Conservation (phyloP, 2,113 vertebrate genomes). For the Sula dactylatra region DNA sequence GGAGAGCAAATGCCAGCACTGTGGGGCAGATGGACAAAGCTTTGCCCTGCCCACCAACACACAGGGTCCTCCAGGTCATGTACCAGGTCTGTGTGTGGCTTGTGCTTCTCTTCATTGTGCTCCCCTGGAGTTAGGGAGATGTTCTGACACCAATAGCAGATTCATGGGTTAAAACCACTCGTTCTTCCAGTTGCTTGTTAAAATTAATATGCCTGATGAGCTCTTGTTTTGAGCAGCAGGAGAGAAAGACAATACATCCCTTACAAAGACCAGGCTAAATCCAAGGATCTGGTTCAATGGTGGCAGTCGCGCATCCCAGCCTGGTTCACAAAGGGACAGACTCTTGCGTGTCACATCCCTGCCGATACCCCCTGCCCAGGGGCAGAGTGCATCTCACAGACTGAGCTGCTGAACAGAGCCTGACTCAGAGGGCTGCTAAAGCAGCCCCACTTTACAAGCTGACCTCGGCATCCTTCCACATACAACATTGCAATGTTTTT, state of each 20-base stretch:
- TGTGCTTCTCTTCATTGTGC: rapidly evolving
- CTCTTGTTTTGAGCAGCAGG: neutral
- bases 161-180: neutral
- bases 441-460: neutral
- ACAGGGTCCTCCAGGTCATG: neutral
- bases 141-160: neutral
- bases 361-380: neutral
- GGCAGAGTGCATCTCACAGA: neutral
- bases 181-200: neutral
- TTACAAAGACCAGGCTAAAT: neutral
- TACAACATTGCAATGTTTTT: neutral
- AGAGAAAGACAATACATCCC: neutral
- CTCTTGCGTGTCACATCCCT: rapidly evolving
- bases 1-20: neutral
- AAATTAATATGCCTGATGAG: neutral
- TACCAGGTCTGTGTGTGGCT: neutral
- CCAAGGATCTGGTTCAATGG: neutral
- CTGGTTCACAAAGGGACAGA: neutral
- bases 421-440: neutral
- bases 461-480: neutral
- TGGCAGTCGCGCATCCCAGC: neutral
- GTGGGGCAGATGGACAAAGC: neutral
- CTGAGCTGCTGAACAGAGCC: neutral
- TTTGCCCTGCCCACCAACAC: neutral
- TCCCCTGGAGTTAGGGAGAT: neutral